Evolutionary conservation across 64 coral and sea anemone genomes (phyloP), one percentile per base, ranked within the genome.

Genomic region (Trachythela sp.): DNA sequence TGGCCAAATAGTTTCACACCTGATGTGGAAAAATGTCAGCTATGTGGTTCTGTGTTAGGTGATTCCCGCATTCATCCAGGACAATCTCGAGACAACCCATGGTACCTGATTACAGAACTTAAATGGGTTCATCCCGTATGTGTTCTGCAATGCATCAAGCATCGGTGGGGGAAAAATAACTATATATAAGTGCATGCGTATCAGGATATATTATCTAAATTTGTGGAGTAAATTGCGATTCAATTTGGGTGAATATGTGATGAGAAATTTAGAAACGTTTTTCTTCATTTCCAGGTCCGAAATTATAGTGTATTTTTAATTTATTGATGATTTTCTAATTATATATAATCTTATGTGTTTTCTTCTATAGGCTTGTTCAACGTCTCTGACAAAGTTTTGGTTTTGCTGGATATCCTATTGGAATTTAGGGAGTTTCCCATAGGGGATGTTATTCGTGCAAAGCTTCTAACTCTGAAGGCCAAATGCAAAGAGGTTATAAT

Each of bases 131-230:
- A 35, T 80, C 30, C 27, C 30, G 33, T 38, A 10, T 14, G 30
- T 80, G 75, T 30, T 80, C 37, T 17, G 75, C 75, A 0, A 80
- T 80, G 75, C 75, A 80, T 39, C 75, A 80, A 30, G 75, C 37
- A 6, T 27, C 75, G 13, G 37, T 39, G 35, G 2, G 30, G 33
- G 11, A 6, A 80, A 39, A 35, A 15, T 36, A 37, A 30, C 15
- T 45, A 45, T 45, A 45, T 45, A 45, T n/a, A n/a, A n/a, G n/a
- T n/a, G n/a, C n/a, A n/a, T n/a, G n/a, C n/a, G n/a, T n/a, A n/a
- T n/a, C n/a, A n/a, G n/a, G n/a, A n/a, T n/a, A n/a, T n/a, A n/a
- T n/a, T n/a, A n/a, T n/a, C n/a, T n/a, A n/a, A n/a, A n/a, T n/a
- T n/a, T n/a, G n/a, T n/a, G n/a, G n/a, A n/a, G n/a, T n/a, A n/a